Base-by-base conservation (phyloP, 2,888 invertebrate genomes). In the Brassicogethes aeneus region DNA sequence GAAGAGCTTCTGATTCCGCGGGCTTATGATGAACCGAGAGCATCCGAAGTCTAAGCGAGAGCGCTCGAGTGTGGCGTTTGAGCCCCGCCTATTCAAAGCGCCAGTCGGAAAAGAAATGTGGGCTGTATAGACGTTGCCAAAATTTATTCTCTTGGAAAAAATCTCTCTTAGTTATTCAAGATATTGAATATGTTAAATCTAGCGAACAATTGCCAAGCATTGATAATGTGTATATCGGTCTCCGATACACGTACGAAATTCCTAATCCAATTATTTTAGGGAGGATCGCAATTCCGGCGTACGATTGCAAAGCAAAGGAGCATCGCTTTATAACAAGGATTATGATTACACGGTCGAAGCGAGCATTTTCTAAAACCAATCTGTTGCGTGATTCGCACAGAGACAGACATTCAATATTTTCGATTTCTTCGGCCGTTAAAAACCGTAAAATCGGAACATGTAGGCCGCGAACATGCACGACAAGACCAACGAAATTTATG, bases 11-110 rank as follows among this genome's bases (percentile, higher is more conserved):
- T 53, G 52, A 52, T 49, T 53, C 52, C 57, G 55, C 69, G 70
- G 70, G 73, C 70, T 71, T 71, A 72, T 58, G 68, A 68, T 62
- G 66, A 52, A 69, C 70, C 66, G 69, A 67, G 52, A 71, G 71
- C 61, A 70, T 67, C 69, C 54, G 51, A 50, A 42, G 32, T 39
- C 41, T 32, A 16, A 40, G 40, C 41, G 50, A 51, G 34, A 37
- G 35, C 39, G 34, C 40, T 41, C 54, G 55, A 49, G 41, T 17
- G 35, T 40, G 47, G 50, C 47, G 50, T 45, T 43, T 46, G 50
- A 45, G 51, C 53, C 43, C 50, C 46, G 42, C 47, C 43, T 41
- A 41, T 34, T 32, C 32, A 41, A 43, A 39, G 46, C 47, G 42
- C 46, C 34, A 41, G 39, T 36, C 39, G 36, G 37, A 40, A 51